Percentiles rank a stretch among this genome's conserved stretches.
Evolutionary conservation across 2,888 invertebrate genomes (phyloP).

Genomic region (Scaptomyza tumidula): DNA sequence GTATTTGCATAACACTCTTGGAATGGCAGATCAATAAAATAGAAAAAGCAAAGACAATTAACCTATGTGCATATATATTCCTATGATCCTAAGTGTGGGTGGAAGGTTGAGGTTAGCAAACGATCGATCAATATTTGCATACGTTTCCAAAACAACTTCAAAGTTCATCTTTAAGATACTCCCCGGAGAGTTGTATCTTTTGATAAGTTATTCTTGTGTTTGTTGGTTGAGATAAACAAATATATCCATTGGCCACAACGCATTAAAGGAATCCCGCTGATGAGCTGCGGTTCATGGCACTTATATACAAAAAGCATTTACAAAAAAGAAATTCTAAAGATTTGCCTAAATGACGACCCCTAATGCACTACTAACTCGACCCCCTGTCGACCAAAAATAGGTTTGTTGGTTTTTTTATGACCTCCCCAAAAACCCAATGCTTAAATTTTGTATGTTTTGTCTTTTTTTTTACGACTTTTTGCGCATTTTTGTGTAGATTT

Average conservation of each 20-base stretch:
- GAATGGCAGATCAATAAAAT: not conserved
- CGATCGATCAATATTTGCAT: not conserved
- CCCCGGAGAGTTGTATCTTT: too few relatives aligned
- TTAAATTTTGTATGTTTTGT: conserved; percentile 6
- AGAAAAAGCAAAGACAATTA: not conserved
- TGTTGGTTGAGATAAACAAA: conserved; percentile 21
- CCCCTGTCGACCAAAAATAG: conserved; percentile 77
- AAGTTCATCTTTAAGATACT: too few relatives aligned
- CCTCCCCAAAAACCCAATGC: conserved; percentile 35
- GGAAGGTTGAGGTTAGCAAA: not conserved
- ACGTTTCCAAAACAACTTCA: too few relatives aligned
- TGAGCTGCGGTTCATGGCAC: conserved; percentile 8
- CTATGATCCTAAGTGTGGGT: not conserved
- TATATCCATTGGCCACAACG: not conserved
- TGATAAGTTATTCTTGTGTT: too few relatives aligned
- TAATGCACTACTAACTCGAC: conserved; percentile 36
- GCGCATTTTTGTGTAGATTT: conserved; percentile 63
- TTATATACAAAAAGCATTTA: conserved; percentile 25
- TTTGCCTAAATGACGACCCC: conserved; percentile 42
- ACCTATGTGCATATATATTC: not conserved
- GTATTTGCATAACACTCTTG: not conserved
- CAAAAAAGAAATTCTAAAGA: conserved; percentile 29
- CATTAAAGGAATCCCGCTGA: conserved; percentile 38
- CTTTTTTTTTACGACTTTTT: conserved; percentile 68
- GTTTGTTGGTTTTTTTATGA: conserved; percentile 77